A percentile compares a stretch with the other conserved stretches of the same genome.
Conservation (phyloP, 2,888 invertebrate genomes). For the Pseudococcus longispinus region DNA sequence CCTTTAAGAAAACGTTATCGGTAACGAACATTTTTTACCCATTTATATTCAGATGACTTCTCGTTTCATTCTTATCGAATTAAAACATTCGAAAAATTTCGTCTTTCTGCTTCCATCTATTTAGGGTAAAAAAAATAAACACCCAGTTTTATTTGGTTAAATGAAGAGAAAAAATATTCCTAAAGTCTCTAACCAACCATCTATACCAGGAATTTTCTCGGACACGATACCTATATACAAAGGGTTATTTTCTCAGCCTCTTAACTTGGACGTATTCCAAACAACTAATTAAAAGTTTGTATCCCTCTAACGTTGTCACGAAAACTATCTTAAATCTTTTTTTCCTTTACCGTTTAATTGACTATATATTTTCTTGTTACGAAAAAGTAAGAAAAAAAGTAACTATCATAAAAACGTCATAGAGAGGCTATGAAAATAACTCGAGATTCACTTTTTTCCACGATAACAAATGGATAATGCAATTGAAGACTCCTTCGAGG, state of each 20-base stretch:
- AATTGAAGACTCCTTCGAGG: too few species aligned
- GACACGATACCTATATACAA: not conserved
- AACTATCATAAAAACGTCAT: not conserved
- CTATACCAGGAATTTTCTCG: not conserved
- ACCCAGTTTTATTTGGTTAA: not conserved
- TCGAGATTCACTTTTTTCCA: not conserved
- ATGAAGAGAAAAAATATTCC: not conserved
- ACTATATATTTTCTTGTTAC: not conserved
- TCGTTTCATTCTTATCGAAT: slow-evolving; percentile 41
- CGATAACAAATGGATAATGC: not conserved
- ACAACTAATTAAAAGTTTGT: slow-evolving; percentile 30
- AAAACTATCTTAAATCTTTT: slow-evolving; percentile 11
- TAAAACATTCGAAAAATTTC: slow-evolving; percentile 33
- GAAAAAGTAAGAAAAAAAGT: not conserved
- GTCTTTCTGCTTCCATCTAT: not conserved
- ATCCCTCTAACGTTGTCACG: slow-evolving; percentile 1
- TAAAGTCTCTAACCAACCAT: not conserved
- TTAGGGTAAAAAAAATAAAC: not conserved
- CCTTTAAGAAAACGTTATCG: not conserved
- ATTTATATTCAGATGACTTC: slow-evolving; percentile 3
- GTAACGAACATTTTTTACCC: slow-evolving; percentile 8
- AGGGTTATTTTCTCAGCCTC: not conserved
- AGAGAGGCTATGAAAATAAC: not conserved
- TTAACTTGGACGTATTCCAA: slow-evolving; percentile 20
- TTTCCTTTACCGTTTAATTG: not conserved